Percentiles rank a stretch among this genome's conserved stretches.
phyloP scores from a whole-genome alignment of 2,888 invertebrate genomes.

The Schrankia costaestrigalis region DNA sequence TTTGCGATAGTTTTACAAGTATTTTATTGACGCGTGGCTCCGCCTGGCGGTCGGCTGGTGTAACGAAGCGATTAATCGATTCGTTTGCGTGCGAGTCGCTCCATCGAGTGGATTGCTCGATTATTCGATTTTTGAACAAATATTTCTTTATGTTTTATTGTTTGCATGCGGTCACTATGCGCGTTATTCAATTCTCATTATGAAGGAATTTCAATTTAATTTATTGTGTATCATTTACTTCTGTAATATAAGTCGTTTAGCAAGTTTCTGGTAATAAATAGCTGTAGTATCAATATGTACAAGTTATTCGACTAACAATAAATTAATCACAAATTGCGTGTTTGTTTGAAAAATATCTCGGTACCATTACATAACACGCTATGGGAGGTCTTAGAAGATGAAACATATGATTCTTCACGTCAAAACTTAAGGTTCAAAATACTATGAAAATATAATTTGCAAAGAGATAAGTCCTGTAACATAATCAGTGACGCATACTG shows the following conservation, averaged over 20 bases:
- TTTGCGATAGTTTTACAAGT: constrained; percentile 80
- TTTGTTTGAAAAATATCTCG: constrained; percentile 28
- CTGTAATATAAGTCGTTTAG: too few species aligned
- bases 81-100: constrained; percentile 70
- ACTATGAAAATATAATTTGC: constrained; percentile 20
- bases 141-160: constrained; percentile 49
- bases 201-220: constrained; percentile 16
- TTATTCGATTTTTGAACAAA: constrained; percentile 55
- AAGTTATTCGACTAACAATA: too few species aligned
- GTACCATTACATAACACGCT: constrained; percentile 33
- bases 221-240: too few species aligned
- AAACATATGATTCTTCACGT: constrained; percentile 26
- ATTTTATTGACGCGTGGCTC: constrained; percentile 79
- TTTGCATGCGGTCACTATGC: constrained; percentile 25
- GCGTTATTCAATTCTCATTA: constrained; percentile 19
- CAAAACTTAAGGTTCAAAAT: constrained; percentile 40
- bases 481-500: constrained; percentile 69
- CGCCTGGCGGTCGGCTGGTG: constrained; percentile 66
- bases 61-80: constrained; percentile 77
- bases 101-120: constrained; percentile 59
- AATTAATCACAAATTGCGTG: too few species aligned
- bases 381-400: constrained; percentile 48
- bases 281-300: too few species aligned
- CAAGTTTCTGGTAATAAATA: too few species aligned
- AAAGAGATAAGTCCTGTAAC: constrained; percentile 60